phyloP scores from a whole-genome alignment of 2,113 vertebrate species.

The Cisticola juncidis region DNA sequence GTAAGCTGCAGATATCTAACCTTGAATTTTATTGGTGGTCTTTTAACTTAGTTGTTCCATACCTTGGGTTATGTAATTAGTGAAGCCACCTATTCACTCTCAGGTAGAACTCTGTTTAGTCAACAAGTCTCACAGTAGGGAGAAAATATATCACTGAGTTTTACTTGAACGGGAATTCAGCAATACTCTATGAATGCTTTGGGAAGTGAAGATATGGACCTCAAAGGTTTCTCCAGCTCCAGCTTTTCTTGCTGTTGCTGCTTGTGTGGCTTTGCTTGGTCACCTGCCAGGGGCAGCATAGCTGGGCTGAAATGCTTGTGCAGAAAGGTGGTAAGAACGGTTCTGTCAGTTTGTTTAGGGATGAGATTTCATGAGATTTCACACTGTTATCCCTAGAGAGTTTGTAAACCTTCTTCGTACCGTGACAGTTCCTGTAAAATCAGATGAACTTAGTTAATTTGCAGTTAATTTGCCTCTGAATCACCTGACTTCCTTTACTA shows the following conservation, averaged over 20 bases:
- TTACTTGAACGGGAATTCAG: neutral
- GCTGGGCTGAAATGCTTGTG: neutral
- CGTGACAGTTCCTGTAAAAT: neutral
- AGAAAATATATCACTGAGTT: neutral
- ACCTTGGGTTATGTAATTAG: neutral
- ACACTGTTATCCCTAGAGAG: neutral
- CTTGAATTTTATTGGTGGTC: neutral
- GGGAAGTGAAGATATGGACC: fast-evolving
- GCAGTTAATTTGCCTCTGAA: neutral
- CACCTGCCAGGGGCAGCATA: neutral
- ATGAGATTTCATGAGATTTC: neutral
- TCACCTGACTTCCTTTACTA: neutral
- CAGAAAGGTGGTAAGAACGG: neutral
- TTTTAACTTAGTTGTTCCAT: neutral
- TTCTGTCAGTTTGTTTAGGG: neutral
- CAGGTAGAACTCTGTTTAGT: neutral
- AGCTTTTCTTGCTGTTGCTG: neutral
- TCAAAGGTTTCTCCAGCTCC: neutral
- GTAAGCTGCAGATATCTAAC: neutral
- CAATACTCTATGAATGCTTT: neutral
- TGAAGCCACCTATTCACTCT: neutral
- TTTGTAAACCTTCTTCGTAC: neutral
- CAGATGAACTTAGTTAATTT: neutral
- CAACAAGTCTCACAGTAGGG: neutral
- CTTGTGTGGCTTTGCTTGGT: neutral